Evolutionary conservation across 1,140 invertebrate genomes (phyloP).

Genomic region (Yoshiicerus persimilis): DNA sequence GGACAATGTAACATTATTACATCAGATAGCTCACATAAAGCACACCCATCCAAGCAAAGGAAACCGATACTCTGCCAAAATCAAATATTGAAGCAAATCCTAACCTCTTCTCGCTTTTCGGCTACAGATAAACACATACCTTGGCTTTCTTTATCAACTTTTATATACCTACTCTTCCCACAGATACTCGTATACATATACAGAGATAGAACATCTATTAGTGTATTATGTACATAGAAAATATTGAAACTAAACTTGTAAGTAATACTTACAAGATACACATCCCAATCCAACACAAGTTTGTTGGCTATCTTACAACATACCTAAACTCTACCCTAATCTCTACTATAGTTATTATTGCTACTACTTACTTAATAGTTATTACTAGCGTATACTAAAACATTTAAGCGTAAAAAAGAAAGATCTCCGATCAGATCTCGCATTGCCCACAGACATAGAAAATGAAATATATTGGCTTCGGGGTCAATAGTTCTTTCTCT

Average conservation of each 20-base stretch:
- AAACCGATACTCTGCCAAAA: conserved; percentile 19
- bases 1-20: conserved; percentile 11
- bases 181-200: background rate
- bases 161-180: background rate
- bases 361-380: background rate
- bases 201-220: background rate
- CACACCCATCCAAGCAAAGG: conserved; percentile 6
- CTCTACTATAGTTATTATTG: background rate
- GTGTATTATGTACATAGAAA: background rate
- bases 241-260: background rate
- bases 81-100: conserved; percentile 21
- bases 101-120: background rate
- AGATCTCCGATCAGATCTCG: conserved; percentile 5
- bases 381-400: background rate
- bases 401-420: background rate
- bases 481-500: conserved; percentile 14
- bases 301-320: background rate
- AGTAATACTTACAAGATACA: background rate
- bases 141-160: background rate
- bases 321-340: background rate
- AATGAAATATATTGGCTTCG: background rate
- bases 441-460: conserved; percentile 1
- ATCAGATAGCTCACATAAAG: conserved; percentile 13
- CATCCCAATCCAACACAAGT: background rate
- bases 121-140: background rate